Base-by-base conservation (phyloP, 1,140 invertebrate genomes). In the Drosophila ficusphila region DNA sequence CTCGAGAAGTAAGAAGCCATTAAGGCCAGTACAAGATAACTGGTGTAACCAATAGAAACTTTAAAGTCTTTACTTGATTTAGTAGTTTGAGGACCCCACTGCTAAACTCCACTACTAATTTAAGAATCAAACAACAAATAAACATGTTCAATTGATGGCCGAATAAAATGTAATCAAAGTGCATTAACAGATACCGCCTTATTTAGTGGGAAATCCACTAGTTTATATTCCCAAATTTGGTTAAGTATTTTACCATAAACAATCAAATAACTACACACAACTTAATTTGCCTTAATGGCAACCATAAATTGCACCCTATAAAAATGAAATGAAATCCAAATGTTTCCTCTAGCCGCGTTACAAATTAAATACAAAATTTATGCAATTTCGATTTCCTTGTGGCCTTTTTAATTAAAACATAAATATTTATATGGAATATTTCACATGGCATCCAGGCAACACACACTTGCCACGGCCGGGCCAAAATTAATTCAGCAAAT, bases 351-450 rank as follows among this genome's bases (percentile, higher is more conserved):
- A 38, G 54, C 53, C 61, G 79, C 73, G 58, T 70, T 82, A 62
- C 62, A 77, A 77, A 79, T 81, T 57, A 42, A 65, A 71, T 56
- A n/a, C 44, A 8, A 75, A 70, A 85, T 83, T 83, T 85, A 83
- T 85, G 76, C 82, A 75, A 81, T 85, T 82, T 71, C 81, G 72
- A 79, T 86, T 86, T 86, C 81, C 81, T 88, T 86, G 81, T 86
- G 81, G 82, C 58, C 82, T 88, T 88, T 86, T 86, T 86, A 86
- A 86, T 86, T 86, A 86, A 86, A 86, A 86, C 81, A 86, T 86
- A 86, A 86, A 86, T 86, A 86, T 86, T 81, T 88, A 86, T 86
- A 88, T 77, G 82, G 81, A 86, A 81, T 85, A 85, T 86, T 86
- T 86, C 61, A 79, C 67, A 79, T 60, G 23, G 27, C 23, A 29